Evolutionary conservation across 2,113 vertebrate genomes (phyloP), one percentile per base, ranked within the genome.

Genomic region (Pundamilia nyererei): DNA sequence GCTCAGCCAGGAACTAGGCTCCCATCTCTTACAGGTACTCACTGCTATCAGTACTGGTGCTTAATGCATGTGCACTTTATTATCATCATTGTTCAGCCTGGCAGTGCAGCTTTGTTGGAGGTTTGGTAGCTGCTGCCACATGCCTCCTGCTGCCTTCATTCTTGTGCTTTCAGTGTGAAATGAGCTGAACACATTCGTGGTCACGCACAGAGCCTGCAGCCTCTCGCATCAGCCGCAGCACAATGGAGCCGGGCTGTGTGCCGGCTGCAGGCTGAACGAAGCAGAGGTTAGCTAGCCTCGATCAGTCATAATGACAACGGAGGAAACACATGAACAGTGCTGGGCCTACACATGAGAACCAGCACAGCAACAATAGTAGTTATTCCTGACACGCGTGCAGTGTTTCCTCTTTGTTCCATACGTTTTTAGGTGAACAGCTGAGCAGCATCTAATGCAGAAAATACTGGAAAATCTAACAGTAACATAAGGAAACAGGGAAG

Each of bases 1-100:
- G 75, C 97, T 99, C 72, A 97, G 97, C 84, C 96, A 98, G 8
- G 98, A 99, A 35, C 91, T 99, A 70, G 98, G 99, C 90, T 98
- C 99, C 8, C 98, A 99, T 81, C 97, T 99, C 84, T 95, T 99
- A 77, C 99, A 99, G 98, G 99, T 99, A 75, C 68, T 75, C 68
- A 3, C 68, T 47, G 38, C 35, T 14, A 0, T 45, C 15, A 45
- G 40, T 45, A 10, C 40, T 45, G 24, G 9, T 15, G 12, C 70
- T 49, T 49, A 31, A 77, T 47, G 70, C 70, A 51, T 33, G 26
- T 0, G 45, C 11, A 13, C 45, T 31, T 49, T 65, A 15, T 82
- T 82, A 51, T 35, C 54, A 4, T 29, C 53, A 13, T 12, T 79
- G 65, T 54, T 65, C 40, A 87, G 40, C 17, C 21, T 17, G 56